Evolutionary conservation across 2,113 vertebrate species (phyloP).

Genomic region (Coreoperca whiteheadi): DNA sequence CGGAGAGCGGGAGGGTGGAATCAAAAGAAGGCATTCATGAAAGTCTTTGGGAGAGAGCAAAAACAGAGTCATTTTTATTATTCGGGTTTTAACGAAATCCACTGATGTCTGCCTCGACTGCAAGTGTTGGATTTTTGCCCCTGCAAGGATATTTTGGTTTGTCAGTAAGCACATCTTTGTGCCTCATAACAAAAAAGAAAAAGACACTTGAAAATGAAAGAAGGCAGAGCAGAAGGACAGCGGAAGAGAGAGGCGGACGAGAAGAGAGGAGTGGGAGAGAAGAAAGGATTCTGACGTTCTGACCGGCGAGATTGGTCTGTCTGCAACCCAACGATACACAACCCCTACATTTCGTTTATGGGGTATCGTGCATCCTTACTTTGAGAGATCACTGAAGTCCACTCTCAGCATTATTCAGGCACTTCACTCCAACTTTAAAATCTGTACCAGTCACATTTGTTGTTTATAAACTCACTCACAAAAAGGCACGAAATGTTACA

Average conservation of each 20-base stretch:
- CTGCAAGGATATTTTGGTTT: conserved; percentile 35
- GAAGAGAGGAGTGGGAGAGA: conserved; percentile 10
- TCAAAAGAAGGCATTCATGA: conserved; percentile 56
- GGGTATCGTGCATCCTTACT: background rate
- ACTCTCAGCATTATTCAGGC: background rate
- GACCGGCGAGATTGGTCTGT: background rate
- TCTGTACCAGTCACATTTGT: background rate
- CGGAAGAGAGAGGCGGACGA: background rate
- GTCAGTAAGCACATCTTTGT: conserved; percentile 35
- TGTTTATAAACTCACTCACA: background rate
- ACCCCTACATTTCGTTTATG: background rate
- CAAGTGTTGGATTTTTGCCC: conserved; percentile 33
- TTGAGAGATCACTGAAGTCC: background rate
- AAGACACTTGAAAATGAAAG: conserved; percentile 21
- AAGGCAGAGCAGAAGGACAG: background rate
- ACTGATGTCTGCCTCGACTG: conserved; percentile 34
- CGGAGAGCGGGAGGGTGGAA: conserved; percentile 25
- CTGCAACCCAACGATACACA: conserved; percentile 26
- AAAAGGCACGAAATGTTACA: background rate
- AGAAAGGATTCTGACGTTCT: background rate
- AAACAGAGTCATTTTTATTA: conserved; percentile 22
- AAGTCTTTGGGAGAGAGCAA: conserved; percentile 27
- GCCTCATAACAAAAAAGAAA: conserved; percentile 21
- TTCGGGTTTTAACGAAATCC: conserved; percentile 44
- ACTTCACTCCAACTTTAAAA: background rate